Conservation (phyloP, 2,888 invertebrate species). For the Platynereis dumerilii region DNA sequence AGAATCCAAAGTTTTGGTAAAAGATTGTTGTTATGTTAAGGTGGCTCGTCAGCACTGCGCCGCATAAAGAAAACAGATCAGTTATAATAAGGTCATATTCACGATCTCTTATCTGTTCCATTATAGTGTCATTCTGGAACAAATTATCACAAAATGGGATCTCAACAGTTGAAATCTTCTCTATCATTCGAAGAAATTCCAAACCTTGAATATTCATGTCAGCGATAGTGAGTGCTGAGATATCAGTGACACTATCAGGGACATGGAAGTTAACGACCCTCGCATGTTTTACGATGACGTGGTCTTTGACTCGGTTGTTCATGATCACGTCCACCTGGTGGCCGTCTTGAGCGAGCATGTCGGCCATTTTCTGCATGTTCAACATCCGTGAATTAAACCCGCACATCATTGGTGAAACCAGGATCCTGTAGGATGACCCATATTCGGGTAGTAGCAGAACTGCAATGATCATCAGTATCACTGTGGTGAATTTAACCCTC, state of each 20-base stretch:
- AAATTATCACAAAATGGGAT: background rate
- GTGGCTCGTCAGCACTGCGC: background rate
- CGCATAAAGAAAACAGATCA: background rate
- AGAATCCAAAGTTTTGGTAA: background rate
- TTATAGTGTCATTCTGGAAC: background rate
- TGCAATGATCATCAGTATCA: no score
- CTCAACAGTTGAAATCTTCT: no score
- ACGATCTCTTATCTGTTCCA: background rate
- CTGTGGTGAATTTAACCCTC: no score
- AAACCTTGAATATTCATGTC: no score
- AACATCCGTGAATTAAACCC: background rate
- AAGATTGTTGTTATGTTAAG: background rate
- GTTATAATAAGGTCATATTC: background rate
- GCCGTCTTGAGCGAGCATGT: background rate
- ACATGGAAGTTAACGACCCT: background rate
- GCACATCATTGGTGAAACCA: no score
- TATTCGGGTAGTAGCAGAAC: no score
- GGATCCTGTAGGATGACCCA: no score
- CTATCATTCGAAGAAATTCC: no score
- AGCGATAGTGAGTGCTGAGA: background rate
- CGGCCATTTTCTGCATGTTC: constrained; percentile 10
- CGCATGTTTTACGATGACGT: background rate
- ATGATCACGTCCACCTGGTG: background rate
- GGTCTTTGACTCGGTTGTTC: background rate
- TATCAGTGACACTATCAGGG: background rate